Evolutionary conservation across 2,113 vertebrate species (phyloP).

Genomic region (Ameiurus melas): DNA sequence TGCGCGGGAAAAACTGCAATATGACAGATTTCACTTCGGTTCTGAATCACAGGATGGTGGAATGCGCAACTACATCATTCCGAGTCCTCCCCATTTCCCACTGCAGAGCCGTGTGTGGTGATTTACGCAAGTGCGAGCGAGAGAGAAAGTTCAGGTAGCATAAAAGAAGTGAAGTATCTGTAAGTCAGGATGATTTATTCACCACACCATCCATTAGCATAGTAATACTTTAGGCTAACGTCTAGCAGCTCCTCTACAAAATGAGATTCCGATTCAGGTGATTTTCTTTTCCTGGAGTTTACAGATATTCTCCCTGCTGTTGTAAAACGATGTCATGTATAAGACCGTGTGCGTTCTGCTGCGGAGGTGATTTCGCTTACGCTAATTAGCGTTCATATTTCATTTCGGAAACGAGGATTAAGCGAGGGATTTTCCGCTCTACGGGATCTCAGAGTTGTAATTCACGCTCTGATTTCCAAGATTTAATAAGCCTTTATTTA

Average conservation of each 20-base stretch:
- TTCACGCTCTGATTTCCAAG: not conserved
- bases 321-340: not conserved
- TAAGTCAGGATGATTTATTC: conserved; percentile 13
- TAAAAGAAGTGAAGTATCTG: conserved; percentile 3
- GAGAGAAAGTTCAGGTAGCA: not conserved
- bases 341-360: not conserved
- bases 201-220: conserved; percentile 1
- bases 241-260: not conserved
- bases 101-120: not conserved
- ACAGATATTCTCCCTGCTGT: not conserved
- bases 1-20: not conserved
- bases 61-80: not conserved
- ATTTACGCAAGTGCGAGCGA: not conserved
- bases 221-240: not conserved
- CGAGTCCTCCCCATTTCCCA: not conserved
- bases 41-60: not conserved
- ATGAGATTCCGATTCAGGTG: conserved; percentile 6
- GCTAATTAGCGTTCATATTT: not conserved
- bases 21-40: not conserved
- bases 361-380: not conserved
- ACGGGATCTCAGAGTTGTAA: not conserved
- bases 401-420: not conserved
- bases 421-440: not conserved
- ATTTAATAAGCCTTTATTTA: not conserved
- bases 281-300: conserved; percentile 8